phyloP scores from a whole-genome alignment of 2,113 vertebrate species.

The Brachypteracias leptosomus region DNA sequence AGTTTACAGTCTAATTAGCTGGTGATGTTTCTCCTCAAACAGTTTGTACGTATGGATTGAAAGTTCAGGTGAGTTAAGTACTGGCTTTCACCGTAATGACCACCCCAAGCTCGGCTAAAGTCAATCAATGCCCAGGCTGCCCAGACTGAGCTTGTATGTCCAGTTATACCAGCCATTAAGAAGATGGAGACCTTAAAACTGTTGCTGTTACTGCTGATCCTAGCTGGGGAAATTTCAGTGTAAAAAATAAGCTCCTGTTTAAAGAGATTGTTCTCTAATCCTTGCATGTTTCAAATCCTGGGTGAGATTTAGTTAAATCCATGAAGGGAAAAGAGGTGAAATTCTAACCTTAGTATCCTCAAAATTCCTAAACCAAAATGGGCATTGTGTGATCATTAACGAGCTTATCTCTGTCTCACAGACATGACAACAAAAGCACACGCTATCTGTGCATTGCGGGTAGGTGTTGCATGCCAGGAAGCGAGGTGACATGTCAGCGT shows the following conservation, averaged over 20 bases:
- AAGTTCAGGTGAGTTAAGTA: not conserved
- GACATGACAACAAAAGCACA: accelerated
- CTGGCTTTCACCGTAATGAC: not conserved
- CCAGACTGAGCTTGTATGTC: not conserved
- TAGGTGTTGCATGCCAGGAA: accelerated
- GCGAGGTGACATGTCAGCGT: not conserved
- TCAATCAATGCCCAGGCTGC: not conserved
- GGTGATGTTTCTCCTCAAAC: not conserved
- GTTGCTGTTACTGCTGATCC: not conserved
- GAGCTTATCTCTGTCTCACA: not conserved
- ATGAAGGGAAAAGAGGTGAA: not conserved
- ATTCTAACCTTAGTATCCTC: not conserved
- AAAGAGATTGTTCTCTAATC: slow-evolving; percentile 21
- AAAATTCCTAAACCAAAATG: not conserved
- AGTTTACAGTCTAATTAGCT: not conserved
- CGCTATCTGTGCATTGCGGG: accelerated
- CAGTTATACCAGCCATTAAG: not conserved
- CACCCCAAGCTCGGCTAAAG: not conserved
- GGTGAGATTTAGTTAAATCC: slow-evolving; percentile 42
- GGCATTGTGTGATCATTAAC: accelerated
- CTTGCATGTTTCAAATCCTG: slow-evolving; percentile 8
- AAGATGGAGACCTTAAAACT: not conserved
- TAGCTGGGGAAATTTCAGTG: not conserved
- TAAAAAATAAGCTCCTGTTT: slow-evolving; percentile 16
- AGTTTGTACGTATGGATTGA: not conserved